Base-by-base conservation (phyloP, 2,797 vertebrate genomes). In the Danio kyathit region DNA sequence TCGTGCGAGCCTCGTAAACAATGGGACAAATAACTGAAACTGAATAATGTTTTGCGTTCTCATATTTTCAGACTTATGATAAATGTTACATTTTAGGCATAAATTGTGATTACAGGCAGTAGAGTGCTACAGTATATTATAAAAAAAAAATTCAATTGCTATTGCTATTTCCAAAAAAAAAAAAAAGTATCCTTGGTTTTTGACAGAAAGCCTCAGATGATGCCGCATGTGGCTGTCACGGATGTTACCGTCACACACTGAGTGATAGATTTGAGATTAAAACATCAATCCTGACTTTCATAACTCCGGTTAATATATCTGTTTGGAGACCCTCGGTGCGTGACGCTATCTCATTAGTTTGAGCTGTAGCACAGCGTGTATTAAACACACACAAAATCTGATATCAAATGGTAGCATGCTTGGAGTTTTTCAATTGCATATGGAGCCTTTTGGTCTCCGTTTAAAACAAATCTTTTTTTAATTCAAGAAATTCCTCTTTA, bases 301-400 rank as follows among this genome's bases (percentile, higher is more conserved):
- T 66, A n/a, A 48, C 61, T 48, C 60, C 74, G 57, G 61, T 70
- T 81, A 73, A 77, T 78, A 76, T 81, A 67, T 76, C 79, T 73
- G 29, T 81, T 84, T 73, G 64, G 79, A 66, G 54, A 60, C 43
- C 40, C 56, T 63, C 76, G 80, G 80, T 80, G 76, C 63, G 17
- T 71, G 60, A 73, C 64, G 6, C 40, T 48, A 59, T 51, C 65
- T 84, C 41, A 82, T 79, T 84, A 71, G 70, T 73, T 44, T 73
- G 69, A 73, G 70, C 41, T 59, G 5, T 72, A 9, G 52, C 19
- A 72, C 52, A 44, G 29, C 6, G 29, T 12, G 5, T 4, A 14
- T 69, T 16, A 64, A 8, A 43, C 14, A 71, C 63, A 72, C n/a
- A 72, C n/a, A 19, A n/a, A 44, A 14, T 57, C 52, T 46, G 17